Evolutionary conservation across 2,113 vertebrate genomes (phyloP), one percentile per base, ranked within the genome.

Genomic region (Seriola dumerili): DNA sequence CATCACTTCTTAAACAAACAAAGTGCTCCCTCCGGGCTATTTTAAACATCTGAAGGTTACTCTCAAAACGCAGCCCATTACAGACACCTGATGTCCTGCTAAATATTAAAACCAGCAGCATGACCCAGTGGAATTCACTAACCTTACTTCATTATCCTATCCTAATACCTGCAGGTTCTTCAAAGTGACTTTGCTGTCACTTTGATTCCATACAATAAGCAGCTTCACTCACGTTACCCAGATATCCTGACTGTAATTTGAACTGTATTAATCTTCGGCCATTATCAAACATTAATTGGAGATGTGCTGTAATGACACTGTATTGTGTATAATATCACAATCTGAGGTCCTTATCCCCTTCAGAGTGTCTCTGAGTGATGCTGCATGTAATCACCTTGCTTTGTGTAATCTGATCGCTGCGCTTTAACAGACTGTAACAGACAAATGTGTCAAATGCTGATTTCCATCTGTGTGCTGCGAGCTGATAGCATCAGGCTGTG

Each of bases 1-100:
- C 81, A 57, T 88, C 81, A 44, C 74, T 74, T 67, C 58, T 65
- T 74, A 55, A 85, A 86, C 83, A 84, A 86, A 86, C 83, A 87
- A 55, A 32, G 29, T 14, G 8, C 50, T 82, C 85, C 75, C 76
- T 50, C 52, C 34, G 72, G 75, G 59, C 72, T 75, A 68, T 73
- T 78, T 79, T 71, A 76, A 81, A 83, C 83, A 76, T 73, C 36
- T 77, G 75, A 85, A 83, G 76, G 82, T 87, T 74, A 74, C 52
- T 69, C 38, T 79, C 11, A 50, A 55, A 77, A 61, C 48, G 48
- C 4, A 23, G 57, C 16, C 65, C 64, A 48, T 85, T 67, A 52
- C 17, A 67, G 67, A 54, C 48, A 42, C 69, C 58, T 57, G 66
- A 70, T 54, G 50, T 78, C 46, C 38, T 62, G 23, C 55, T 80